Conservation (phyloP, 2,888 invertebrate species). For the Trilocha varians region DNA sequence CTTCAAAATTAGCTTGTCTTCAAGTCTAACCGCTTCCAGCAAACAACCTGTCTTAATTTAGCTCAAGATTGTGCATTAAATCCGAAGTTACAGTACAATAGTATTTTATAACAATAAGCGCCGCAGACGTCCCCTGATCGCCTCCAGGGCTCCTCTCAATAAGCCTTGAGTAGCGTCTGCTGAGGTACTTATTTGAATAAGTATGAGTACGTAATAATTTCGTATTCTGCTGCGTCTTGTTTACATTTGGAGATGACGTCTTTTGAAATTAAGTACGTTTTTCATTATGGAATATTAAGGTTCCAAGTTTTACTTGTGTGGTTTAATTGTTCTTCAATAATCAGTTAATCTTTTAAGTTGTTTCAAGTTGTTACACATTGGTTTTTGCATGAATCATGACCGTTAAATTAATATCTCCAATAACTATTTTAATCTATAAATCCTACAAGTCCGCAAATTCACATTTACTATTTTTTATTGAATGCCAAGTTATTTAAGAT, state of each 20-base stretch:
- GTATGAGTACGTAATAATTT: neutral
- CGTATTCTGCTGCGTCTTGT: neutral
- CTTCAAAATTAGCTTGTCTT: neutral
- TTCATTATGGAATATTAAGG: neutral
- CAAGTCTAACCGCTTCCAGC: neutral
- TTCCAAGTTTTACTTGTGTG: too few relatives aligned
- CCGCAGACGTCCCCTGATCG: constrained; percentile 14
- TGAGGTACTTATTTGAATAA: constrained; percentile 29
- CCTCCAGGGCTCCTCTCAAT: constrained; percentile 17
- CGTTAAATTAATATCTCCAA: too few relatives aligned
- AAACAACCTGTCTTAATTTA: neutral
- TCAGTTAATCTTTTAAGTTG: too few relatives aligned
- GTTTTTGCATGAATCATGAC: too few relatives aligned
- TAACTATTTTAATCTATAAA: too few relatives aligned
- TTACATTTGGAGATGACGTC: neutral
- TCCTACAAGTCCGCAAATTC: too few relatives aligned
- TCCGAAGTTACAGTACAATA: constrained; percentile 13
- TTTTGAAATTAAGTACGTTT: neutral
- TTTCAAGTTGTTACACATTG: too few relatives aligned
- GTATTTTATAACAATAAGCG: constrained; percentile 25
- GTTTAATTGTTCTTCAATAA: too few relatives aligned
- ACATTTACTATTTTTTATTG: too few relatives aligned
- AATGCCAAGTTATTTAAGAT: too few relatives aligned
- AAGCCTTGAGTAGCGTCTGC: constrained; percentile 24
- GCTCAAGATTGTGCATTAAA: neutral